Conservation (phyloP, 1,140 invertebrate genomes). For the Alviniconcha marisindica region DNA sequence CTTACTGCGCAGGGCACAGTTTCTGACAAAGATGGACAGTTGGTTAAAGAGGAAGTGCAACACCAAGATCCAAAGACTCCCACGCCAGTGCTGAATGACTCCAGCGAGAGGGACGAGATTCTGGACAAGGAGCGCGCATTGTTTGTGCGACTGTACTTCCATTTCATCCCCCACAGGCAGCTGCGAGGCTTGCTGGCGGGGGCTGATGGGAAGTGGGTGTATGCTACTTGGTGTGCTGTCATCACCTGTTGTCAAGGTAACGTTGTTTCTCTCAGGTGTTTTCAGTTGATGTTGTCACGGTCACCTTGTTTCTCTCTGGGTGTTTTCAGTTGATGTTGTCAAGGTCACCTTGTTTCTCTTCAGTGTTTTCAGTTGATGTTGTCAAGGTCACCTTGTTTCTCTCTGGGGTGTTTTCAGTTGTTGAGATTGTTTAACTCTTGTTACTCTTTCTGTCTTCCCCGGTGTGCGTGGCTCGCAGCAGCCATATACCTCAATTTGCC, state of each 20-base stretch:
- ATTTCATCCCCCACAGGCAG: conserved; percentile 18
- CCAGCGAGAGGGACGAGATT: neutral
- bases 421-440: too few relatives aligned
- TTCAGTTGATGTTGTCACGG: neutral
- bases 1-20: too few relatives aligned
- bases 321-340: too few relatives aligned
- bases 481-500: too few relatives aligned
- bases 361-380: too few relatives aligned
- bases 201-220: neutral
- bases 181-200: neutral
- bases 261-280: too few relatives aligned
- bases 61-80: too few relatives aligned
- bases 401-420: neutral
- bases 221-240: conserved; percentile 39
- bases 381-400: neutral
- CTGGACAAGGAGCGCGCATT: conserved; percentile 30
- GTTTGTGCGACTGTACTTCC: conserved; percentile 31
- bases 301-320: neutral
- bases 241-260: conserved; percentile 42
- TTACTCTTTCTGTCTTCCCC: neutral
- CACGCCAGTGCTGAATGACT: neutral
- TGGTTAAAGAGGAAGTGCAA: too few relatives aligned
- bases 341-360: too few relatives aligned
- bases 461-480: too few relatives aligned
- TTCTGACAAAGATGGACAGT: too few relatives aligned